Evolutionary conservation across 2,113 vertebrate species (phyloP).

Genomic region (Cygnus atratus): DNA sequence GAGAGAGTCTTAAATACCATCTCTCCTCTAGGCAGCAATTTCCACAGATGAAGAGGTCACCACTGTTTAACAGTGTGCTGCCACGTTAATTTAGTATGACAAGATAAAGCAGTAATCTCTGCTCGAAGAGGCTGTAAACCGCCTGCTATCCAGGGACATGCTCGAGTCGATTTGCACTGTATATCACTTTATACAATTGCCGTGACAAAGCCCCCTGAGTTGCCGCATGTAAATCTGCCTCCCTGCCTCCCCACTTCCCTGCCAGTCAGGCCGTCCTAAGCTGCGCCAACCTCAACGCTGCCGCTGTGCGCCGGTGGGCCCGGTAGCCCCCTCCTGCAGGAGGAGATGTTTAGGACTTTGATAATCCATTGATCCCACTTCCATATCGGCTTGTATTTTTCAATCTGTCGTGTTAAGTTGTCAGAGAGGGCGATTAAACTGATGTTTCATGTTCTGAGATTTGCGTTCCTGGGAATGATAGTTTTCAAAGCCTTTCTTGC

Average conservation of each 20-base stretch:
- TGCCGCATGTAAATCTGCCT: slow-evolving; percentile 83
- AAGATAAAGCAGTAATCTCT: slow-evolving; percentile 97
- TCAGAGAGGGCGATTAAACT: slow-evolving; percentile 81
- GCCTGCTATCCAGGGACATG: slow-evolving; percentile 81
- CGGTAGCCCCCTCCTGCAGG: slow-evolving; percentile 56
- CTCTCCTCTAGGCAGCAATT: slow-evolving; percentile 78
- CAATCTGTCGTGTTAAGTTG: slow-evolving; percentile 81
- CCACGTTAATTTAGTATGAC: slow-evolving; percentile 95
- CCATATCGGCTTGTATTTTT: slow-evolving; percentile 79
- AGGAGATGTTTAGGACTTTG: slow-evolving; percentile 81
- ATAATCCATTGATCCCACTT: slow-evolving; percentile 88
- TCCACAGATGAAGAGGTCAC: slow-evolving; percentile 93
- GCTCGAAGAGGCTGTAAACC: slow-evolving; percentile 81
- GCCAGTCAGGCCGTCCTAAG: slow-evolving; percentile 78
- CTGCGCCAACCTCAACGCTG: background rate
- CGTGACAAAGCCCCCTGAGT: slow-evolving; percentile 85
- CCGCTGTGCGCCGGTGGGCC: slow-evolving; percentile 41
- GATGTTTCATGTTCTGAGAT: slow-evolving; percentile 79
- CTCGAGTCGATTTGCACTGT: slow-evolving; percentile 84
- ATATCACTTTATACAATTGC: slow-evolving; percentile 90
- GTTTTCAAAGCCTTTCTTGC: slow-evolving; percentile 79
- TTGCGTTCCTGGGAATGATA: slow-evolving; percentile 76
- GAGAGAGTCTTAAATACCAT: slow-evolving; percentile 70
- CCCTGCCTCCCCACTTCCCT: slow-evolving; percentile 71
- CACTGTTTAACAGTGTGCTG: slow-evolving; percentile 81